phyloP scores from a whole-genome alignment of 1,140 invertebrate genomes.

The Papilio machaon region DNA sequence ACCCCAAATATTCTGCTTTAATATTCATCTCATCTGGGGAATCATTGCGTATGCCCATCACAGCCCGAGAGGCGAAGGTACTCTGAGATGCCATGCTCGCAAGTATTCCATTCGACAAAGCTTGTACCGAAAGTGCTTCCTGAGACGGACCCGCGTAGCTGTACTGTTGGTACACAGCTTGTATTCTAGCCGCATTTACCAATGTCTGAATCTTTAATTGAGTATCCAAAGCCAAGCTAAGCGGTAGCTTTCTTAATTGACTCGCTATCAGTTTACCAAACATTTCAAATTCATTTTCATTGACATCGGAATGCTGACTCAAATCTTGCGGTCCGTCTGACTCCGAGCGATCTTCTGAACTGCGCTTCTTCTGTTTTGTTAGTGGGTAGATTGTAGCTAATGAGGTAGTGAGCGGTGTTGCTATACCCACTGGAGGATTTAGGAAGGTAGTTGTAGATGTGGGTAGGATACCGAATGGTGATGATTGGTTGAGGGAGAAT shows the following conservation, averaged over 20 bases:
- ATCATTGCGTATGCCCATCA: constrained; percentile 66
- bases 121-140: constrained; percentile 73
- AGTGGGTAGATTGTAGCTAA: constrained; percentile 73
- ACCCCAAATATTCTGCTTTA: constrained; percentile 71
- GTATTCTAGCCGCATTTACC: constrained; percentile 76
- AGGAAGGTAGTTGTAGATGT: constrained; percentile 67
- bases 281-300: constrained; percentile 79
- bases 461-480: constrained; percentile 72
- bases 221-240: constrained; percentile 75
- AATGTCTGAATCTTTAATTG: constrained; percentile 78
- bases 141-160: constrained; percentile 76
- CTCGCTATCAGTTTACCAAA: constrained; percentile 78
- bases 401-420: constrained; percentile 72
- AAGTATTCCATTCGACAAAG: constrained; percentile 74
- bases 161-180: constrained; percentile 77
- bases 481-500: constrained; percentile 65
- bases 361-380: constrained; percentile 72
- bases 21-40: constrained; percentile 70
- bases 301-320: constrained; percentile 74
- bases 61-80: constrained; percentile 58
- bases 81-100: constrained; percentile 74
- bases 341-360: constrained; percentile 63
- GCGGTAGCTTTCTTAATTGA: constrained; percentile 73
- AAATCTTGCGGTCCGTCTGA: constrained; percentile 72
- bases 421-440: constrained; percentile 73